Percentiles rank a stretch among this genome's conserved stretches.
phyloP scores from a whole-genome alignment of 2,888 invertebrate genomes.

The Drosophila neutralis region DNA sequence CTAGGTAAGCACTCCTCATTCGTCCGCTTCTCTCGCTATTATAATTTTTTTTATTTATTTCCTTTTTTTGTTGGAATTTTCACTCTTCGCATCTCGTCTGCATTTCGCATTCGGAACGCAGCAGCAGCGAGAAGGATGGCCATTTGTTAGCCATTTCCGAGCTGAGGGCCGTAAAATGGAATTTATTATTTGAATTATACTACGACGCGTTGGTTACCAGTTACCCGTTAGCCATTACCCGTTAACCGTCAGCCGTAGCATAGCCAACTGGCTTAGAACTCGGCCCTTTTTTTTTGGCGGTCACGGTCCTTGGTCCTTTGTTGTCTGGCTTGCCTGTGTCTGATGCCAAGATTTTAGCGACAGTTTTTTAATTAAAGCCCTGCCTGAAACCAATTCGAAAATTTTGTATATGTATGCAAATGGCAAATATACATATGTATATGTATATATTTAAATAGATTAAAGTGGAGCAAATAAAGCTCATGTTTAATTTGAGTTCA shows the following conservation, averaged over 20 bases:
- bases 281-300: slow-evolving; percentile 47
- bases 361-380: slow-evolving; percentile 59
- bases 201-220: slow-evolving; percentile 33
- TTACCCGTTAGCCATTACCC: slow-evolving; percentile 5
- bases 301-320: slow-evolving; percentile 44
- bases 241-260: background rate
- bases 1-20: background rate
- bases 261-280: slow-evolving; percentile 35
- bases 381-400: slow-evolving; percentile 7
- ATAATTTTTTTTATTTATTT: background rate
- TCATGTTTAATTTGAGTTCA: background rate
- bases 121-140: slow-evolving; percentile 45
- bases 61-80: slow-evolving; percentile 31
- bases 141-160: slow-evolving; percentile 58
- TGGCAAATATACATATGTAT: background rate
- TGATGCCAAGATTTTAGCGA: slow-evolving; percentile 32
- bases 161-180: slow-evolving; percentile 67
- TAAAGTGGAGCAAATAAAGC: background rate
- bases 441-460: background rate
- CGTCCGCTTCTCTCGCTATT: background rate
- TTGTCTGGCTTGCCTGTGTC: background rate
- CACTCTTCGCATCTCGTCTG: slow-evolving; percentile 45
- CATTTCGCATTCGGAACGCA: slow-evolving; percentile 44
- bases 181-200: slow-evolving; percentile 72
- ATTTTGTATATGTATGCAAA: slow-evolving; percentile 6